Base-by-base conservation (phyloP, 2,888 invertebrate species). In the Sinelater perroti region DNA sequence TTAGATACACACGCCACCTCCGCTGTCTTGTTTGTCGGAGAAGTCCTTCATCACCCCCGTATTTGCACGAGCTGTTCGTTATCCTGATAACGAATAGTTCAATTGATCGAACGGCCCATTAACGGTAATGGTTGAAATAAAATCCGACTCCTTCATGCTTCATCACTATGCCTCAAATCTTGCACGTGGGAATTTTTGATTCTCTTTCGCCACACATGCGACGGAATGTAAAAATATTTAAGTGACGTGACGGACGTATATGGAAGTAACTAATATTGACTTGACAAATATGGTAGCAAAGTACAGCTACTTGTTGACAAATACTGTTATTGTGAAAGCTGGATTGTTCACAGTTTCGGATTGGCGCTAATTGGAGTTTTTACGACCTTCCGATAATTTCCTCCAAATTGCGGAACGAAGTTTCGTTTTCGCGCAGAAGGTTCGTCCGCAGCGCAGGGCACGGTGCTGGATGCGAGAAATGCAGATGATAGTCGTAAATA, bases 231-330 rank as follows among this genome's bases (percentile, higher is more conserved):
- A 45, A 46, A 50, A 50, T 21, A 26, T 28, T 30, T 38, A 31
- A 21, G 40, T 49, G 49, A 56, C 49, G 38, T 24, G 36, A 35
- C 26, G 24, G 11, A 30, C 51, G n/a, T 51, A 51, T 56, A 56
- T 33, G 45, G 56, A 42, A 50, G 26, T 51, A 49, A 51, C 49
- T 51, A 56, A 56, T 56, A 56, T 56, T 56, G 36, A 56, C 50
- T 44, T 44, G 50, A 50, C 56, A 45, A 49, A 56, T 49, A 56
- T 56, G 50, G 50, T 17, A 40, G 45, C 31, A 30, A 47, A 55
- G 46, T 40, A 44, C 50, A 33, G 26, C 56, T 50, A 53, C 45
- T 54, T 46, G 44, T 46, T 46, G 46, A 18, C 46, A 54, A 54
- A 54, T 54, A 54, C 46, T 54, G 38, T 49, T 49, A 35, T 36